Base-by-base conservation (phyloP, 1,140 invertebrate species). In the Musca vetustissima region DNA sequence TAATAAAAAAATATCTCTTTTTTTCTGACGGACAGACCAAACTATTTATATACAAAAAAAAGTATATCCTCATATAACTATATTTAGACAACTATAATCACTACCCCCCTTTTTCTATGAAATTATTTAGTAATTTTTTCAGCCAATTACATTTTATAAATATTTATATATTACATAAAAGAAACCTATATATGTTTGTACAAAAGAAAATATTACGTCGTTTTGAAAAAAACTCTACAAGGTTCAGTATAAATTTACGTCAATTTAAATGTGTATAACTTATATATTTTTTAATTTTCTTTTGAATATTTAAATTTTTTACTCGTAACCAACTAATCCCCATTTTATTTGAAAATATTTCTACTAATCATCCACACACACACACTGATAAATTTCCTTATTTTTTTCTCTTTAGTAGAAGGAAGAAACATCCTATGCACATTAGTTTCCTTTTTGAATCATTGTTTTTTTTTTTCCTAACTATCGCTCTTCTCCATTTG, bases 241-340 rank as follows among this genome's bases (percentile, higher is more conserved):
- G 57, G 57, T 61, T 61, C 57, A 61, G 57, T 61, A 61, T 61
- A 61, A 61, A 61, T 61, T 43, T 52, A n/a, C 21, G 17, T 19
- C 32, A 61, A 59, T 28, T 28, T 28, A 28, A 28, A 43, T 43
- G 36, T 43, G 36, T 43, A 13, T n/a, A 65, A 65, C 17, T 15
- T 9, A 15, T 50, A n/a, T n/a, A n/a, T 50, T 65, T 13, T 14
- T 24, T 36, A n/a, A 28, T 2, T 61, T 4, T 61, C 36, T 19
- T n/a, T 32, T 32, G 17, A 17, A 3, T 28, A n/a, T n/a, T n/a
- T n/a, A n/a, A n/a, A 32, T 61, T n/a, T 25, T 32, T 61, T 57
- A n/a, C n/a, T n/a, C n/a, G n/a, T 22, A 15, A 25, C 17, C 36
- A 61, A 36, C 17, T n/a, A 61, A 61, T 32, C 13, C 14, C 22